Base-by-base conservation (phyloP, 2,888 invertebrate species). In the Sipha maydis region DNA sequence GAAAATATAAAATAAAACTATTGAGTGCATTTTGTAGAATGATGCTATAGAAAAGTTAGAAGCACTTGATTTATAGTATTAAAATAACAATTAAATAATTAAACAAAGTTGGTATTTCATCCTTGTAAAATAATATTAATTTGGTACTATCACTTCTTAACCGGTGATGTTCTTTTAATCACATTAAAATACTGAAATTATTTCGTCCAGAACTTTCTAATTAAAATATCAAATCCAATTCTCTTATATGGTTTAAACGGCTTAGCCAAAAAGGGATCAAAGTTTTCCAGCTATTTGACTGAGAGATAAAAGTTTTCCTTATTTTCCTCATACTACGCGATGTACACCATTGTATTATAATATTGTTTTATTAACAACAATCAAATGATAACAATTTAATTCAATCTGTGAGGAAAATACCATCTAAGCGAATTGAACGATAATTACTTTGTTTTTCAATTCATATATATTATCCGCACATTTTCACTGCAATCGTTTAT, bases 171-270 rank as follows among this genome's bases (percentile, higher is more conserved):
- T 28, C 28, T 80, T 56, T 41, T 67, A 28, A 67, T 67, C 38
- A 38, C n/a, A 69, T 82, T n/a, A 41, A 67, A 69, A 69, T 69
- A 69, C 67, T 82, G 9, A 4, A 34, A 19, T 21, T 28, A 82
- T 41, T 28, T 56, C 25, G 25, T 34, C 25, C 28, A 28, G 21
- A 69, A 69, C 67, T 82, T 82, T 82, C 28, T 28, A 80, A 82
- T 69, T 82, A 82, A 82, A 82, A 69, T 69, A 69, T 69, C 19
- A 38, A 17, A 82, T 82, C 41, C 28, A 28, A 69, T n/a, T 69
- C 5, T 28, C 21, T 5, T 21, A 41, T 69, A 41, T 41, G 41
- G 28, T 19, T 67, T 69, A 9, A 28, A 41, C 14, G 41, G 67
- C 19, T 82, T 82, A 67, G 25, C 79, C 28, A 34, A 56, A 56